Conservation (phyloP, 2,797 vertebrate species). For the Parotocinclus haroldoi region DNA sequence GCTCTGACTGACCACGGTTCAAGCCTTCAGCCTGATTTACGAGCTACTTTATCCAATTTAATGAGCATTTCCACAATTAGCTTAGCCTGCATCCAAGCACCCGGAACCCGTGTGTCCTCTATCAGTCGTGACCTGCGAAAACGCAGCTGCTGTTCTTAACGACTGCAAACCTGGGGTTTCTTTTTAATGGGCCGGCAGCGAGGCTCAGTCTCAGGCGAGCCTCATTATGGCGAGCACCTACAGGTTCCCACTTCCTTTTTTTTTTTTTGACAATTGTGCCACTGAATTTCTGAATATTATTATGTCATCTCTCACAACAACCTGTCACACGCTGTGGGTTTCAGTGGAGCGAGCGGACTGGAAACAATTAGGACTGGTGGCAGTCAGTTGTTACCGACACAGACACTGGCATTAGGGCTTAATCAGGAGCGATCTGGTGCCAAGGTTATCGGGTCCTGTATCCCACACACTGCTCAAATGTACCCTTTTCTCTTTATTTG, state of each 20-base stretch:
- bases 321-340: constrained; percentile 9
- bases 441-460: too few species aligned
- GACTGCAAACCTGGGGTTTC: constrained; percentile 47
- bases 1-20: constrained; percentile 62
- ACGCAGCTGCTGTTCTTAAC: constrained; percentile 65
- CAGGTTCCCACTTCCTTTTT: constrained; percentile 31
- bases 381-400: constrained; percentile 46
- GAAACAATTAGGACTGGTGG: constrained; percentile 47
- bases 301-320: constrained; percentile 55
- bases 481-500: too few species aligned
- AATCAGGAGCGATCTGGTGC: constrained; percentile 43
- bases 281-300: constrained; percentile 55
- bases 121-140: constrained; percentile 61
- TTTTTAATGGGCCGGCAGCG: constrained; percentile 67
- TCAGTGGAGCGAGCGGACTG: not conserved
- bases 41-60: constrained; percentile 70
- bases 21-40: constrained; percentile 69
- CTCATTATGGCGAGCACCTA: constrained; percentile 57
- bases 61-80: constrained; percentile 74
- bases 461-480: too few species aligned
- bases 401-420: constrained; percentile 46
- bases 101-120: constrained; percentile 49
- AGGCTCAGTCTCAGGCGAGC: constrained; percentile 46
- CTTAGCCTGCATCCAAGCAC: constrained; percentile 56
- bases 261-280: constrained; percentile 43